A percentile compares a stretch with the other conserved stretches of the same genome.
Evolutionary conservation across 1,140 invertebrate genomes (phyloP).

Genomic region (Pachyrhynchus sulphureomaculatus): DNA sequence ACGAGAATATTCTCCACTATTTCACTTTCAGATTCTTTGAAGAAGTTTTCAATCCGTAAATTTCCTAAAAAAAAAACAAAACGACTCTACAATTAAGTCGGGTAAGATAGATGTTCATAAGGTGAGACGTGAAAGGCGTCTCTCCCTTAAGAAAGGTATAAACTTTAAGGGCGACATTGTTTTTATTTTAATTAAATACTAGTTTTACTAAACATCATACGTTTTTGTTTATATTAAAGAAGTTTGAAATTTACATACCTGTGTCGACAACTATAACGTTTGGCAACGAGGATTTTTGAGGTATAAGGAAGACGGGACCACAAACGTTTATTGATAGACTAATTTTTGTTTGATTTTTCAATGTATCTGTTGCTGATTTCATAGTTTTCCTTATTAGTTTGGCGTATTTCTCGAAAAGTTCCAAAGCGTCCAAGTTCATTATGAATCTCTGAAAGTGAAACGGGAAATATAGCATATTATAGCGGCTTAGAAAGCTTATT

Average conservation of each 20-base stretch:
- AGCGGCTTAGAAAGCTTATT: background rate
- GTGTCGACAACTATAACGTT: constrained; percentile 78
- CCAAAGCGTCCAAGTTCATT: constrained; percentile 41
- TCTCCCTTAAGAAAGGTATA: too few species aligned
- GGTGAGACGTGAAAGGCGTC: too few species aligned
- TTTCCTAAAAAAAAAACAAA: constrained; percentile 58
- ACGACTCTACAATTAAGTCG: background rate
- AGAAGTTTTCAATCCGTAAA: constrained; percentile 77
- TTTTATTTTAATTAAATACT: too few species aligned
- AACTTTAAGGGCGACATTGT: too few species aligned
- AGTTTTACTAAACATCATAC: too few species aligned
- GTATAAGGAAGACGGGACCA: constrained; percentile 73
- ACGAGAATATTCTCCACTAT: constrained; percentile 70
- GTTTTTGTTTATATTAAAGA: too few species aligned
- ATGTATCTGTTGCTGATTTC: constrained; percentile 51
- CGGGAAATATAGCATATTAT: background rate
- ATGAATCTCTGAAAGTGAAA: constrained; percentile 40
- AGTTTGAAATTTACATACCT: too few species aligned
- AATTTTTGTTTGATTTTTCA: constrained; percentile 65
- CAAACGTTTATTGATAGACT: constrained; percentile 72
- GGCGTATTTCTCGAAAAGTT: constrained; percentile 35
- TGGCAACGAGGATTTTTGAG: constrained; percentile 76
- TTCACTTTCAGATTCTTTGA: constrained; percentile 61
- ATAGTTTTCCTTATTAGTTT: constrained; percentile 63
- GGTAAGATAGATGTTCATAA: too few species aligned